Conservation (phyloP, 2,797 vertebrate species). For the Sebastes flavidus region DNA sequence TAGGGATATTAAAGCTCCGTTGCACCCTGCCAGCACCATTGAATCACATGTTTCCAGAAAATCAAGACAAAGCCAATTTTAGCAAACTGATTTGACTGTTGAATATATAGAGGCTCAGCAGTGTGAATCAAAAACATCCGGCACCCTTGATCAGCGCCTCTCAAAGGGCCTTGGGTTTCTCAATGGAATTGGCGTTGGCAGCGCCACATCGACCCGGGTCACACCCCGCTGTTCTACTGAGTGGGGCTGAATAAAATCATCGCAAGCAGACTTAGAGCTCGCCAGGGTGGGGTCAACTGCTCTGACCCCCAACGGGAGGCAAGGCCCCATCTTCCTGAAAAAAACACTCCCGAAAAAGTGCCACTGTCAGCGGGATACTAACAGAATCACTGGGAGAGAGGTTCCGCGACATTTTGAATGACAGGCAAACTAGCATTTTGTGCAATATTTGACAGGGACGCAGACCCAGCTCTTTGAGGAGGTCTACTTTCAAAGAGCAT, state of each 20-base stretch:
- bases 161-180: slow-evolving; percentile 54
- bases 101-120: slow-evolving; percentile 53
- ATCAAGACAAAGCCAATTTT: slow-evolving; percentile 43
- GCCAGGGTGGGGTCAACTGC: slow-evolving; percentile 62
- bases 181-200: slow-evolving; percentile 63
- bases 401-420: slow-evolving; percentile 50
- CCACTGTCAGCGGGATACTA: slow-evolving; percentile 54
- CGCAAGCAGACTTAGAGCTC: slow-evolving; percentile 50
- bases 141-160: slow-evolving; percentile 55
- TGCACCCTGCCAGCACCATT: slow-evolving; percentile 39
- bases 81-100: slow-evolving; percentile 50
- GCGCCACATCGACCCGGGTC: slow-evolving; percentile 61
- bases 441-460: slow-evolving; percentile 55
- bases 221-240: slow-evolving; percentile 71
- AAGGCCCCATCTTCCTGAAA: slow-evolving; percentile 51
- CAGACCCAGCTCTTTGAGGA: slow-evolving; percentile 45
- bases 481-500: slow-evolving; percentile 37
- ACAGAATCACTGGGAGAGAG: slow-evolving; percentile 29
- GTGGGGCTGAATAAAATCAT: slow-evolving; percentile 70
- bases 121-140: slow-evolving; percentile 73
- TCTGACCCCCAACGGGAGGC: slow-evolving; percentile 62
- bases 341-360: slow-evolving; percentile 24
- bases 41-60: slow-evolving; percentile 45
- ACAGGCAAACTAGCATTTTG: slow-evolving; percentile 49
- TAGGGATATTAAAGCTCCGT: slow-evolving; percentile 14